Evolutionary conservation across 2,113 vertebrate genomes (phyloP), one percentile per base, ranked within the genome.

Genomic region (Salvelinus fontinalis): DNA sequence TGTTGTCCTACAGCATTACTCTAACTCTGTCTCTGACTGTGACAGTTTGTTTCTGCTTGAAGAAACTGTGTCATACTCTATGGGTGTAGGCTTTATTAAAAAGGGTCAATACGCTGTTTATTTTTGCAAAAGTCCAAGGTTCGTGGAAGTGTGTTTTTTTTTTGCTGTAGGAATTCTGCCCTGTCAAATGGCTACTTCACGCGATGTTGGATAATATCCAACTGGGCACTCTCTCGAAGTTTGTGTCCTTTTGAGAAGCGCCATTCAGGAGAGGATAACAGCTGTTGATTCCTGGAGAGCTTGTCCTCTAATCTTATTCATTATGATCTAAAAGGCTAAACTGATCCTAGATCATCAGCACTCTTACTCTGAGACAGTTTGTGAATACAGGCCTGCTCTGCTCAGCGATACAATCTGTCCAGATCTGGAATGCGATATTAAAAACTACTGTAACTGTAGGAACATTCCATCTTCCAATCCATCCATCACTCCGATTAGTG

Each of bases 1-100:
- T 76, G 79, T 76, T 90, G 80, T 85, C 85, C 84, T 79, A 70
- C 75, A 87, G 85, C 83, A 76, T 82, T 71, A 79, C 71, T 74
- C 48, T 20, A 11, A 9, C 39, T 11, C 3, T 14, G 12, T 11
- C 66, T 29, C 14, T 48, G 16, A 20, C n/a, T 26, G 62, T 66
- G 13, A 24, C 20, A 44, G 39, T 44, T 44, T 62, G 77, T 26
- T 18, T 16, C 12, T 59, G 60, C 31, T 14, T 62, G 54, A 64
- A 5, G 62, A 64, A 24, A 64, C 11, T 26, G 62, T 64, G 20
- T 44, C 39, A 11, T 44, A 11, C 9, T 44, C 39, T 11, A 44
- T 44, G 39, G 39, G 39, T 27, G 14, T 24, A 29, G 2, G 4
- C 24, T 29, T 29, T 67, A 7, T 67, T 29, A n/a, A 26, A n/a